These are phyloP conservation scores for Trachurus trachurus DNA, from an alignment of 2,797 vertebrate species.

Conservation along the genomic window DNA sequence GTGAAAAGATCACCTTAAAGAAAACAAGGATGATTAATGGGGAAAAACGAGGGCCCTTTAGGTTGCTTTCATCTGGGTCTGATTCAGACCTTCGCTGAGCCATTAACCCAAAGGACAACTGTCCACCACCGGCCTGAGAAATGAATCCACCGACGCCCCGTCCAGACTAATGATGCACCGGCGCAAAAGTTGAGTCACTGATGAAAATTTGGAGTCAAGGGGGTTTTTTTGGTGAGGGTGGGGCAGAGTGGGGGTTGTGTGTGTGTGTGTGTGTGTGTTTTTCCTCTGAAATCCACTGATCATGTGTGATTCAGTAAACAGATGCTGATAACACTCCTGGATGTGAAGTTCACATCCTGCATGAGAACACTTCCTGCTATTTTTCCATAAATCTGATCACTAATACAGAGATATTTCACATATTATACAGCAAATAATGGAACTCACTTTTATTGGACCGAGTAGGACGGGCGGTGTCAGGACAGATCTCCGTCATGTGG, in stretches of 20 bases:
- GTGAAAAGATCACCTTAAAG: slow-evolving; percentile 88
- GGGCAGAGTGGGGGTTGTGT: not conserved
- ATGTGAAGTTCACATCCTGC: not conserved
- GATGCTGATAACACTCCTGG: slow-evolving; percentile 35
- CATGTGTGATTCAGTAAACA: slow-evolving; percentile 51
- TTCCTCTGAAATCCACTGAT: slow-evolving; percentile 46
- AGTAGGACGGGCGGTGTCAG: no score
- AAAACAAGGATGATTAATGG: slow-evolving; percentile 90
- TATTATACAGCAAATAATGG: not conserved
- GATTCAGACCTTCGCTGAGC: slow-evolving; percentile 86
- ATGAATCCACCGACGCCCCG: slow-evolving; percentile 79
- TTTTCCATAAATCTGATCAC: not conserved
- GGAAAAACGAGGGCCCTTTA: slow-evolving; percentile 82
- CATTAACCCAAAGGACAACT: slow-evolving; percentile 89
- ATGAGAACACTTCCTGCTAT: not conserved
- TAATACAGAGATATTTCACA: not conserved
- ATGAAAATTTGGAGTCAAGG: slow-evolving; percentile 49
- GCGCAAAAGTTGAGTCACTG: slow-evolving; percentile 54
- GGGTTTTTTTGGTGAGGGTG: not conserved
- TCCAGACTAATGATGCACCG: slow-evolving; percentile 76
- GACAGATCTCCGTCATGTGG: no score
- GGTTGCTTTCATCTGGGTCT: slow-evolving; percentile 88
- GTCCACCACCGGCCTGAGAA: slow-evolving; percentile 84
- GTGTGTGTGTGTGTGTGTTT: not conserved
- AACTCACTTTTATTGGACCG: not conserved